Percentiles rank a stretch among this genome's conserved stretches.
These are phyloP conservation scores for Troides helena DNA, from an alignment of 2,888 invertebrate species.

Conservation along the genomic window DNA sequence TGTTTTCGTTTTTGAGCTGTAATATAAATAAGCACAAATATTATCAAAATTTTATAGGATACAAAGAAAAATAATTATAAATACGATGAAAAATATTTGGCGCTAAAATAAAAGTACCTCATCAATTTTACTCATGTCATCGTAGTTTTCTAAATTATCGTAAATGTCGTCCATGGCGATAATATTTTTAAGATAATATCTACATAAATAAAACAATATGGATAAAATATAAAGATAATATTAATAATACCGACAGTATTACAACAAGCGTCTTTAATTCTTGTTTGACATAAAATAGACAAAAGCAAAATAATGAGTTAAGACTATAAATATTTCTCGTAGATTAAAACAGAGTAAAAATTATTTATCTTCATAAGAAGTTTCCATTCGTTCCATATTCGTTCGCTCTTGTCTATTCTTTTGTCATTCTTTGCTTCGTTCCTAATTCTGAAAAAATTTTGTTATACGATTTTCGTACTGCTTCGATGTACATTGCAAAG, in stretches of 20 bases:
- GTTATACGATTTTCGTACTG: not conserved
- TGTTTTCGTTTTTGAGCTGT: constrained; percentile 64
- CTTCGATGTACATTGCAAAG: constrained; percentile 14
- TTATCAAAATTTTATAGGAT: not conserved
- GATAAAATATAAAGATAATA: not conserved
- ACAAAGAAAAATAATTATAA: not conserved
- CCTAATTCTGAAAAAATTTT: not conserved
- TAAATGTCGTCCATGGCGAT: constrained; percentile 62
- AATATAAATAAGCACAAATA: constrained; percentile 34
- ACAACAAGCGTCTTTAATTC: constrained; percentile 8
- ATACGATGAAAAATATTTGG: constrained; percentile 45
- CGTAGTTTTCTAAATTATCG: constrained; percentile 63
- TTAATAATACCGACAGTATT: constrained; percentile 6
- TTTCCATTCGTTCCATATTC: constrained; percentile 11
- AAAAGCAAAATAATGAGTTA: not conserved
- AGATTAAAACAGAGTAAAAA: not conserved
- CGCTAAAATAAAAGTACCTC: constrained; percentile 67
- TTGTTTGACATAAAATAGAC: constrained; percentile 11
- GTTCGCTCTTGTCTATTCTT: constrained; percentile 20
- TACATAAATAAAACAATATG: constrained; percentile 1
- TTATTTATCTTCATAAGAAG: not conserved
- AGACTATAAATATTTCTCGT: not conserved
- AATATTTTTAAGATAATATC: not conserved
- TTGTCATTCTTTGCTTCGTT: not conserved
- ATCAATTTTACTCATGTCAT: constrained; percentile 52